Conservation (phyloP, 2,888 invertebrate genomes). For the Luperina nickerlii region DNA sequence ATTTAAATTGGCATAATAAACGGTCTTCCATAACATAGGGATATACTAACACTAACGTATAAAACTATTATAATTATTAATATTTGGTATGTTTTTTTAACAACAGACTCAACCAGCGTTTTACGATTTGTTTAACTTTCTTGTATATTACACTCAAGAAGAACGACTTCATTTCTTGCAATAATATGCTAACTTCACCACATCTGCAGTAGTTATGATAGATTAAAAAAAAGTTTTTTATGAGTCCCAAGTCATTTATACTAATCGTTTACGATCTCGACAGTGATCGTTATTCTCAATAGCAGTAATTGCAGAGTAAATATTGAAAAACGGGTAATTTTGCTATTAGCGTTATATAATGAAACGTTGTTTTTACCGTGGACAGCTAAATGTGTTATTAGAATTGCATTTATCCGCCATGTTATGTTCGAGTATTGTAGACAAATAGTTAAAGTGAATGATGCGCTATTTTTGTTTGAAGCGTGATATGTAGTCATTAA, state of each 20-base stretch:
- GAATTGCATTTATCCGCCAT: slow-evolving; percentile 33
- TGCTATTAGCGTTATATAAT: slow-evolving; percentile 36
- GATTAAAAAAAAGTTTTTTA: slow-evolving; percentile 35
- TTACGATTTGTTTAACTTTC: slow-evolving; percentile 60
- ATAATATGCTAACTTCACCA: slow-evolving; percentile 42
- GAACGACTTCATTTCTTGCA: slow-evolving; percentile 58
- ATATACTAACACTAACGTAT: slow-evolving; percentile 9
- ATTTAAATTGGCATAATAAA: slow-evolving; percentile 43
- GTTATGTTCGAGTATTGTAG: slow-evolving; percentile 25
- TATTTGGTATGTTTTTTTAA: background rate
- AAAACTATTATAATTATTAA: background rate
- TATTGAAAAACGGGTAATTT: slow-evolving; percentile 53
- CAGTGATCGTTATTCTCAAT: slow-evolving; percentile 46
- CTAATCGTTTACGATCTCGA: slow-evolving; percentile 40
- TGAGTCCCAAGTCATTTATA: slow-evolving; percentile 60
- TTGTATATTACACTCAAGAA: slow-evolving; percentile 49
- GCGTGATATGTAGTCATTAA: slow-evolving; percentile 18
- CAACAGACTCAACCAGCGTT: slow-evolving; percentile 50
- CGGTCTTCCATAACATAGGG: slow-evolving; percentile 18
- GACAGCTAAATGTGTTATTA: slow-evolving; percentile 40
- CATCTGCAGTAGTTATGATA: slow-evolving; percentile 47
- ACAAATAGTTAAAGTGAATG: slow-evolving; percentile 27
- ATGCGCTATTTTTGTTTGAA: slow-evolving; percentile 12
- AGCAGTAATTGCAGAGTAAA: slow-evolving; percentile 57
- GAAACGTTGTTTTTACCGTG: slow-evolving; percentile 21